Base-by-base conservation (phyloP, 2,113 vertebrate genomes). In the Pygoscelis antarcticus region DNA sequence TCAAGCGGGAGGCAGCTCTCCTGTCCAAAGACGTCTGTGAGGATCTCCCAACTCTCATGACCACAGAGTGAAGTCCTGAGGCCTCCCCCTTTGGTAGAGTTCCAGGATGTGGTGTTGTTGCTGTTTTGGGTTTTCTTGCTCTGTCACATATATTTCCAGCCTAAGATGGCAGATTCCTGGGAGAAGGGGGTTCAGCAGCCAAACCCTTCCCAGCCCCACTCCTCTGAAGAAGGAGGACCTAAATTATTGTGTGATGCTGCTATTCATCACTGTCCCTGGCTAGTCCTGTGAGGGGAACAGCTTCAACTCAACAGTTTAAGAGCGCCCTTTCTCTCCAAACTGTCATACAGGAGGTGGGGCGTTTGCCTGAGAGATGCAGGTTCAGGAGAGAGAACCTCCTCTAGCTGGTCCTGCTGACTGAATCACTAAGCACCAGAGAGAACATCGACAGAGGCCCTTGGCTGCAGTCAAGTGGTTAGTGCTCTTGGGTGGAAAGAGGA, bases 391-490 rank as follows among this genome's bases (percentile, higher is more conserved):
- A 72, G 19, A 65, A 65, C 27, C 6, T 81, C 34, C 49, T 91
- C 34, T 38, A 46, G 40, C 29, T 66, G 51, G 25, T 75, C 20
- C 38, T n/a, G 25, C 69, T 49, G 57, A 75, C 34, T 1, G 2
- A 79, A 68, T 25, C 38, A 19, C 18, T 54, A 30, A 70, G 54
- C 18, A 44, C 18, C 40, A 44, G 38, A 89, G 61, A 75, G 13
- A 64, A 17, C 9, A 23, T 9, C 0, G 6, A 42, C 47, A 68
- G 7, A 5, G 22, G 5, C 42, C 47, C 58, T 74, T 1, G 1
- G 47, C 47, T 80, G 82, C 79, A 79, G 30, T 36, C 23, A 49
- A 22, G 40, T 20, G 7, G 18, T 77, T 58, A n/a, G 15, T 21
- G 29, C 17, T 68, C 9, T 57, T 52, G 44, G 22, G 7, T 57